Evolutionary conservation across 2,113 vertebrate genomes (phyloP).

Genomic region (Falcunculus frontatus): DNA sequence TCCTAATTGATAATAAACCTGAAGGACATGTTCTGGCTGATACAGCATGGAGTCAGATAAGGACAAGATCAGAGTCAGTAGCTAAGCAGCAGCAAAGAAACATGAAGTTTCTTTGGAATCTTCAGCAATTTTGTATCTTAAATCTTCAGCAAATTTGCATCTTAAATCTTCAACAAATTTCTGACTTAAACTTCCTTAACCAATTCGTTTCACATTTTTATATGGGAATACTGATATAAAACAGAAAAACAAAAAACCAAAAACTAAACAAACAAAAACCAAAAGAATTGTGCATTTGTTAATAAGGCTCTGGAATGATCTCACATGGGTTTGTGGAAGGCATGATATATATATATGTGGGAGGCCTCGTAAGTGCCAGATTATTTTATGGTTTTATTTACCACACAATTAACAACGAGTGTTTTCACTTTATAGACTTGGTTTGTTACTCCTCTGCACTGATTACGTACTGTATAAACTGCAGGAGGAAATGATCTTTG

Average conservation of each 20-base stretch:
- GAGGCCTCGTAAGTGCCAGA: background rate
- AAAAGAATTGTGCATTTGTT: background rate
- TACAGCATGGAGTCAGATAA: background rate
- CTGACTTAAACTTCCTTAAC: background rate
- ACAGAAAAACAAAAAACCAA: background rate
- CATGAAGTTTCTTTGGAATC: background rate
- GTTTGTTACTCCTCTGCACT: slow-evolving; percentile 47
- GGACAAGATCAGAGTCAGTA: background rate
- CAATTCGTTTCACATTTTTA: background rate
- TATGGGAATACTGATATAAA: background rate
- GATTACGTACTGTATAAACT: slow-evolving; percentile 68
- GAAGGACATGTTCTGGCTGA: background rate
- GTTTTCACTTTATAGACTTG: background rate
- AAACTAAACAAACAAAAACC: background rate
- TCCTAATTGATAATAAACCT: background rate
- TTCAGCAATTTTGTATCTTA: background rate
- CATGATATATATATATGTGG: background rate
- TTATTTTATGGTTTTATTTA: background rate
- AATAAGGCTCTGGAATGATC: background rate
- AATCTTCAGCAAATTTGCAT: background rate
- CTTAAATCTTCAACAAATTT: background rate
- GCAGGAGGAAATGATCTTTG: slow-evolving; percentile 65
- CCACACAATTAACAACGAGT: background rate
- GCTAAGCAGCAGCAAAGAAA: background rate
- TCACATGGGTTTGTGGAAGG: background rate